Base-by-base conservation (phyloP, 2,797 vertebrate species). In the Crenuchus spilurus region DNA sequence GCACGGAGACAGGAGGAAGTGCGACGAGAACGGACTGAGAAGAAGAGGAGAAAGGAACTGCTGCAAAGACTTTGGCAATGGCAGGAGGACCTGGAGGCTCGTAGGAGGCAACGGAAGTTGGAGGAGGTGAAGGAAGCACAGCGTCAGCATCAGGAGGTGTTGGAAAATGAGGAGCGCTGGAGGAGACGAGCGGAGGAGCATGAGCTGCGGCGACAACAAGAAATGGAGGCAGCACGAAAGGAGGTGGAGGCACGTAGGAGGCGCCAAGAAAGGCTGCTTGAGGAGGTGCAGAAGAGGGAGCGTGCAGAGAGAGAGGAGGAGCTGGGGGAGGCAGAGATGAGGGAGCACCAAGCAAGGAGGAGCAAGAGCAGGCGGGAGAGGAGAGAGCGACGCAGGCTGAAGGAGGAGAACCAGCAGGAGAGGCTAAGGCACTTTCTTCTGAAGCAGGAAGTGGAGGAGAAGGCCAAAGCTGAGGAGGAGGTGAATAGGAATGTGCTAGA, bases 351-450 rank as follows among this genome's bases (percentile, higher is more conserved):
- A 18, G 90, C 87, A 1, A 28, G 57, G 41, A 86, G 78, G 55
- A 88, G 81, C 76, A 92, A 75, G 71, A 73, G 64, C 41, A 18
- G 52, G 20, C 84, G 76, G 70, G 76, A 88, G 69, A 37, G 42
- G 10, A 83, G 67, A 42, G 80, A 83, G 39, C 83, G 35, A 77
- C 87, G 49, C 48, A 89, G 82, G 79, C 75, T 89, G 55, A 88
- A 78, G 57, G 85, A 91, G 65, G 85, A 85, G 52, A 93, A 92
- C 16, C 82, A 81, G 0, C 90, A 79, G 22, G 88, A 92, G 66
- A 80, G 87, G 1, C 84, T 94, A 0, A 85, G 87, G 2, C 90
- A 92, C 80, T 70, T 91, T 49, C 88, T 94, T 0, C 83, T 91
- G 1, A 94, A 90, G 64, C 84, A 85, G 46, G 87, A 90, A 72